Base-by-base conservation (phyloP, 2,797 vertebrate species). In the Sebastes aleutianus region DNA sequence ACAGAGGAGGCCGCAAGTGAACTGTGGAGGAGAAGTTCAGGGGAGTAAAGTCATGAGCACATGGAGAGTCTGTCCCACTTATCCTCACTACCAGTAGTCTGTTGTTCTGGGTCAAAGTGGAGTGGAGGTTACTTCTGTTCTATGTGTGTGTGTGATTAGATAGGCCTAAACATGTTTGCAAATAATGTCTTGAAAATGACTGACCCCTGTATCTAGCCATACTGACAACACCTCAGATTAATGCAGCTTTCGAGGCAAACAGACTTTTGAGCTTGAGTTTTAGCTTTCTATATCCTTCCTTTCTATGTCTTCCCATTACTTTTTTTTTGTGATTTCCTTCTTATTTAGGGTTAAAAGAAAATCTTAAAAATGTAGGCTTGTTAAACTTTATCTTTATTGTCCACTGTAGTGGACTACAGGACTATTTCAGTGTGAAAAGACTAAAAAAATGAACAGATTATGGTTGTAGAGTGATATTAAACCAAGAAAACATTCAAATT, bases 1-100 rank as follows among this genome's bases (percentile, higher is more conserved):
- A 89, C 86, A 83, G 88, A 83, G 76, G 84, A 89, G 84, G 86
- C 84, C 83, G 34, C 31, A 39, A 81, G 73, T 85, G 78, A 88
- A 82, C 83, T 82, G 32, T 80, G 76, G 53, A 76, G 66, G 66
- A 85, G 80, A 83, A 73, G 82, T 85, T 79, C 86, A 84, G 72
- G 73, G 75, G 57, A 87, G 66, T 71, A 76, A 73, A 87, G 84
- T 84, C 70, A 73, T 5, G 65, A 87, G 50, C 85, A 85, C 67
- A 83, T 77, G 73, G 66, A 43, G 73, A 70, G 68, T 70, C 31
- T 57, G 59, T 70, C 67, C 56, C 61, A 61, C 50, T 66, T 26
- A 18, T 31, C 50, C 36, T 70, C 57, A n/a, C 58, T 47, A 74
- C 53, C 22, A 58, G 3, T 2, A 32, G 29, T 34, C 36, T 58